Percentiles rank a stretch among this genome's conserved stretches.
phyloP scores from a whole-genome alignment of 2,113 vertebrate genomes.

The Psilopogon haemacephalus region DNA sequence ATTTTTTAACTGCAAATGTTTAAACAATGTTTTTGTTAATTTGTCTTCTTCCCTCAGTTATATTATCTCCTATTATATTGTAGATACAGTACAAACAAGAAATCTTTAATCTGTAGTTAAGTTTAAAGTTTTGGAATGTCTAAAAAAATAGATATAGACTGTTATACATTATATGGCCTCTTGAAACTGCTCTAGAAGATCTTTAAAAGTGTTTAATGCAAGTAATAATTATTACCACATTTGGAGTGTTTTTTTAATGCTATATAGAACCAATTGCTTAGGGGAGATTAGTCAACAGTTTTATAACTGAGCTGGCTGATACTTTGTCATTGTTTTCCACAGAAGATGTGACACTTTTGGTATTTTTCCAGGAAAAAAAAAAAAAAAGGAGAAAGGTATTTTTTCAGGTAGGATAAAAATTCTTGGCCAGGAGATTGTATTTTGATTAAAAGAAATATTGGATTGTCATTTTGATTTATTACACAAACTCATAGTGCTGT shows the following conservation, averaged over 20 bases:
- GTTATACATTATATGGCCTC: not conserved
- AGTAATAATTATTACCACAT: not conserved
- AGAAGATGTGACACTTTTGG: not conserved
- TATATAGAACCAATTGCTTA: not conserved
- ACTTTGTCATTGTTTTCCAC: not conserved
- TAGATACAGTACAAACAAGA: not conserved
- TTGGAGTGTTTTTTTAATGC: constrained; percentile 8
- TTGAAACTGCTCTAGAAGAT: not conserved
- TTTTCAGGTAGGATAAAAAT: not conserved
- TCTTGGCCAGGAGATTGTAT: not conserved
- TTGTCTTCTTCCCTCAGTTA: not conserved
- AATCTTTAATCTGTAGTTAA: not conserved
- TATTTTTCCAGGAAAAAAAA: constrained; percentile 55
- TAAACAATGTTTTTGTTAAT: not conserved
- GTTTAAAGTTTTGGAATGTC: not conserved
- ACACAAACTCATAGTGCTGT: not conserved
- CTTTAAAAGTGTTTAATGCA: not conserved
- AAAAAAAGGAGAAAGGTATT: not conserved
- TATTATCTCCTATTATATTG: not conserved
- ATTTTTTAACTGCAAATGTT: not conserved
- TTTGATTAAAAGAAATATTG: not conserved
- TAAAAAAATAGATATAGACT: not conserved
- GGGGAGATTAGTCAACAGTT: constrained; percentile 12
- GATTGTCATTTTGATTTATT: not conserved
- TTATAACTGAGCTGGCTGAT: not conserved